These are phyloP conservation scores for Strigamia transsilvanica DNA, from an alignment of 2,888 invertebrate species.

Conservation along the genomic window DNA sequence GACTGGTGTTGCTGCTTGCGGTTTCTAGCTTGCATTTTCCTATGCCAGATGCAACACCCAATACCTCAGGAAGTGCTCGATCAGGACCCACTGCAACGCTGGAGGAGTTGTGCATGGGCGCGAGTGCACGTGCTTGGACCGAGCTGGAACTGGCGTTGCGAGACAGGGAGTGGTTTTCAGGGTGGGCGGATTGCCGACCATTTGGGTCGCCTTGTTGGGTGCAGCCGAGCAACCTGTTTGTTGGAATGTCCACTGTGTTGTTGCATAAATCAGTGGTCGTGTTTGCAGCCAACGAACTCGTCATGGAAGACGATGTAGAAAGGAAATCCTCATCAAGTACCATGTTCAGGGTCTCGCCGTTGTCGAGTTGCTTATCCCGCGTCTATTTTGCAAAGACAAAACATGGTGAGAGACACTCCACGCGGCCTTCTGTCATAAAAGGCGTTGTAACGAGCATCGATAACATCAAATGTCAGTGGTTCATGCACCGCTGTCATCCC, in stretches of 20 bases:
- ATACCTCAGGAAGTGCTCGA: background rate
- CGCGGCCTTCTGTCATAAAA: background rate
- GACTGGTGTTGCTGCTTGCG: conserved; percentile 53
- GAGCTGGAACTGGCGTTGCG: conserved; percentile 4
- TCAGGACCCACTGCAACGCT: conserved; percentile 20
- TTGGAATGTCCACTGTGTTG: conserved; percentile 42
- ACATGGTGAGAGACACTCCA: background rate
- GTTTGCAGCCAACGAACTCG: conserved; percentile 21
- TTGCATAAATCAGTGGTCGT: conserved; percentile 32
- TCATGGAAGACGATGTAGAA: conserved; percentile 45
- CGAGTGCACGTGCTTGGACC: background rate
- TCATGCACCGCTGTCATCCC: conserved; percentile 17
- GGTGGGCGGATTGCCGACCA: conserved; percentile 34
- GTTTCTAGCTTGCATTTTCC: conserved; percentile 43
- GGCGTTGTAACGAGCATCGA: background rate
- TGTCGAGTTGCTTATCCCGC: background rate
- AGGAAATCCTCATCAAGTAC: conserved; percentile 36
- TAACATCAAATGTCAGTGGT: conserved; percentile 27
- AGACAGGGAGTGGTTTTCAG: conserved; percentile 27
- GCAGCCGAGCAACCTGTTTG: conserved; percentile 45
- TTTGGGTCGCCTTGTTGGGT: conserved; percentile 44
- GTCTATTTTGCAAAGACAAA: background rate
- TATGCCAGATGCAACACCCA: background rate
- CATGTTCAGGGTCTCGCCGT: background rate
- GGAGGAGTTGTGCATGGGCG: background rate